Percentiles rank a stretch among this genome's conserved stretches.
These are phyloP conservation scores for Sebastes melanostomus DNA, from an alignment of 2,797 vertebrate species.

Conservation along the genomic window DNA sequence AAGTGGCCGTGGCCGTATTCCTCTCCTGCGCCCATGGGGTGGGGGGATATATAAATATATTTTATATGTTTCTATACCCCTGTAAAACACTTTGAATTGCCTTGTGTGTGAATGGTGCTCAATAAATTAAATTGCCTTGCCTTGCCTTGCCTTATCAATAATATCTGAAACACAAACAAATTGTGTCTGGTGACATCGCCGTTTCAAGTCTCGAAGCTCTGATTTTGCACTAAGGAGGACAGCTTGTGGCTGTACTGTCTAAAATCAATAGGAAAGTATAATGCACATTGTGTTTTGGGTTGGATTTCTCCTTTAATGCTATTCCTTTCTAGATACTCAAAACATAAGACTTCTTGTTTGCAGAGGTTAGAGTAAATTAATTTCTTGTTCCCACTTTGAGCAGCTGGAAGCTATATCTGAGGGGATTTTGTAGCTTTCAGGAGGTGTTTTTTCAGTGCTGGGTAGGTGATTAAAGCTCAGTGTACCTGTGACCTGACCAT, in stretches of 20 bases:
- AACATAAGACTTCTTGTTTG: not conserved
- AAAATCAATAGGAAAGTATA: not conserved
- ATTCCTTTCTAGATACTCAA: not conserved
- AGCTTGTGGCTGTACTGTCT: not conserved
- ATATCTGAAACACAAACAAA: not conserved
- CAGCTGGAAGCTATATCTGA: not conserved
- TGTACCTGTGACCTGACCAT: slow-evolving; percentile 16
- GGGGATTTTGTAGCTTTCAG: not conserved
- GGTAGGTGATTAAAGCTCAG: not conserved
- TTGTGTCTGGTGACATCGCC: not conserved
- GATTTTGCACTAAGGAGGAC: not conserved
- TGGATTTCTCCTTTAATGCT: not conserved
- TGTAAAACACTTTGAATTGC: no score
- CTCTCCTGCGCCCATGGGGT: no score
- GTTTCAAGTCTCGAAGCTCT: not conserved
- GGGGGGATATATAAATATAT: not conserved
- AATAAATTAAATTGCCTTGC: not conserved
- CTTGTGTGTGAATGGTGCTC: no score
- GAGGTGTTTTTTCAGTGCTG: not conserved
- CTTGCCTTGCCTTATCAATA: not conserved
- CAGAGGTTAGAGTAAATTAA: not conserved
- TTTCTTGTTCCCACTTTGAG: slow-evolving; percentile 1
- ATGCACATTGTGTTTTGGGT: not conserved
- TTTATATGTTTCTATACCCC: not conserved
- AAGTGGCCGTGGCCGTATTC: no score